Conservation (phyloP, 2,888 invertebrate genomes). For the Venusia cambrica region DNA sequence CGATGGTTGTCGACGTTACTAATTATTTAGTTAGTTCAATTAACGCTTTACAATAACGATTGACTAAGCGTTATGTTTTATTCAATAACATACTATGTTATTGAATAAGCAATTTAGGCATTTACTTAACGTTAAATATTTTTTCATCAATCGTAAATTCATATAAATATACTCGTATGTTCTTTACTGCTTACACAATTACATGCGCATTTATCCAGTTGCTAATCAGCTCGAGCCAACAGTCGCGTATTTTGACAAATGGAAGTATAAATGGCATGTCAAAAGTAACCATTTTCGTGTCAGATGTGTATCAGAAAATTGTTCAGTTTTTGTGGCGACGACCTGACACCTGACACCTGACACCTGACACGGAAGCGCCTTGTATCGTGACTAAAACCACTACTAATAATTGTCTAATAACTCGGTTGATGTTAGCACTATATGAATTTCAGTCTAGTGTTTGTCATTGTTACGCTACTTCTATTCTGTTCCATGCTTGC, state of each 20-base stretch:
- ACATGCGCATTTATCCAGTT: constrained; percentile 18
- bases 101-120: no score
- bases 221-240: constrained; percentile 25
- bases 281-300: constrained; percentile 69
- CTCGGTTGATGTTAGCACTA: constrained; percentile 20
- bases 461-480: no score
- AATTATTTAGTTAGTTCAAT: constrained; percentile 26
- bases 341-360: no score
- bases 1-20: constrained; percentile 23
- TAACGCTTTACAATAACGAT: constrained; percentile 25
- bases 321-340: constrained; percentile 66
- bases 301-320: constrained; percentile 76
- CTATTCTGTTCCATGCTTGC: no score
- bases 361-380: constrained; percentile 52
- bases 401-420: constrained; percentile 28
- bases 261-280: constrained; percentile 73
- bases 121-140: no score
- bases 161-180: constrained; percentile 35
- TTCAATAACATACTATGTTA: no score
- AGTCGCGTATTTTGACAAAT: constrained; percentile 60
- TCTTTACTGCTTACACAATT: constrained; percentile 1
- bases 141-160: constrained; percentile 51
- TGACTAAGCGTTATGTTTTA: no score
- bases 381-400: constrained; percentile 52
- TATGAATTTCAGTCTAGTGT: no score